These are phyloP conservation scores for Silurus aristotelis DNA, from an alignment of 2,797 vertebrate genomes.

Conservation along the genomic window DNA sequence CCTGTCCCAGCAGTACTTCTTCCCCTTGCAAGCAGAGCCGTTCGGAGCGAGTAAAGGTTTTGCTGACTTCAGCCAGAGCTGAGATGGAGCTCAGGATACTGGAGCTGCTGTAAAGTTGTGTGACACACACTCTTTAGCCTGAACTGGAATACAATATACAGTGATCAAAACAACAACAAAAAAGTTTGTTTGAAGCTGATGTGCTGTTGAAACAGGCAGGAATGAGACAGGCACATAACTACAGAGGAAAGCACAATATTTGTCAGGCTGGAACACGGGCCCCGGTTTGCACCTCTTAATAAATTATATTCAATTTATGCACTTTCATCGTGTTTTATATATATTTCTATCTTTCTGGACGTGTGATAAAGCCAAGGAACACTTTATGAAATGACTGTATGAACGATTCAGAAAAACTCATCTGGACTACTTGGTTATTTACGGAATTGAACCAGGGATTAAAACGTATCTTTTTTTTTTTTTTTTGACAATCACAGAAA, in stretches of 20 bases:
- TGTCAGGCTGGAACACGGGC: slow-evolving; percentile 30
- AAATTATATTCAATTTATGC: slow-evolving; percentile 56
- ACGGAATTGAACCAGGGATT: slow-evolving; percentile 54
- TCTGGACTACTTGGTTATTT: slow-evolving; percentile 5
- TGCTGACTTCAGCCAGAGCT: slow-evolving; percentile 87
- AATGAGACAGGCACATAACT: slow-evolving; percentile 30
- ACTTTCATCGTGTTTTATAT: slow-evolving; percentile 62
- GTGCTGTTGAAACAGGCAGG: slow-evolving; percentile 16
- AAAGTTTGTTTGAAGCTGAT: neutral
- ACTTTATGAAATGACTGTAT: neutral
- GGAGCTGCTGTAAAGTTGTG: slow-evolving; percentile 31
- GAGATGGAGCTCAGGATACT: slow-evolving; percentile 62
- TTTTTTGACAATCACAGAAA: slow-evolving; percentile 67
- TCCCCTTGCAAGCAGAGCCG: slow-evolving; percentile 84
- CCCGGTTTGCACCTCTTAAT: slow-evolving; percentile 37
- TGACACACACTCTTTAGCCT: slow-evolving; percentile 10
- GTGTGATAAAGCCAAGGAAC: slow-evolving; percentile 1
- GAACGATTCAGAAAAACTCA: neutral
- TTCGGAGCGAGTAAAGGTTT: slow-evolving; percentile 82
- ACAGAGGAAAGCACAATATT: slow-evolving; percentile 16
- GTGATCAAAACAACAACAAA: neutral
- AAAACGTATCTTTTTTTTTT: neutral
- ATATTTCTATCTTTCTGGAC: neutral
- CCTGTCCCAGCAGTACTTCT: slow-evolving; percentile 90
- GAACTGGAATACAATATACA: slow-evolving; percentile 11